Evolutionary conservation across 2,797 vertebrate genomes (phyloP).

Genomic region (Rousettus madagascariensis): DNA sequence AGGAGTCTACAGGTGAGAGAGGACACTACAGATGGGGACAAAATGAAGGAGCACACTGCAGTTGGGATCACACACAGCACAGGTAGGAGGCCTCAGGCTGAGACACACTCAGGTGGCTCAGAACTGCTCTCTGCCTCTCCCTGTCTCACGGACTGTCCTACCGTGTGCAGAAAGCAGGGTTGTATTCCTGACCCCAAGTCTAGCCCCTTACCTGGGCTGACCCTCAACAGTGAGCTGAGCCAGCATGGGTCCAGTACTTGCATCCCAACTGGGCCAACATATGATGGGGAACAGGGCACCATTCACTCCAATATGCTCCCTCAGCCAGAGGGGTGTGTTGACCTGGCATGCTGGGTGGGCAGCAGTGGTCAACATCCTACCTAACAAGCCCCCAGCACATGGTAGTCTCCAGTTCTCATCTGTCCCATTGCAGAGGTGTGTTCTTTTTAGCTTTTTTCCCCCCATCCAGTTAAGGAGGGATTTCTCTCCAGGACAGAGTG

Average conservation of each 20-base stretch:
- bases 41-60: background rate
- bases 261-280: background rate
- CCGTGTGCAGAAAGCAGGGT: background rate
- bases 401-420: background rate
- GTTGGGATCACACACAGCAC: background rate
- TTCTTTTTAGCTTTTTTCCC: background rate
- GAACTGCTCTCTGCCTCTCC: background rate
- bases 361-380: background rate
- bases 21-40: background rate
- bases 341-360: background rate
- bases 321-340: background rate
- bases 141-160: background rate
- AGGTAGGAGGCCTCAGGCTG: background rate
- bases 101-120: background rate
- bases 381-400: background rate
- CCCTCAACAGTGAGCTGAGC: background rate
- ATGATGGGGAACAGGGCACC: background rate
- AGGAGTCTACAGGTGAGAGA: background rate
- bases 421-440: background rate
- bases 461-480: background rate
- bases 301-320: background rate
- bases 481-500: background rate
- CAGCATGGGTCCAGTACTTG: background rate
- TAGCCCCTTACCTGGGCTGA: background rate
- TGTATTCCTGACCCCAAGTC: background rate